Conservation (phyloP, 2,113 vertebrate species). For the Cavia porcellus region DNA sequence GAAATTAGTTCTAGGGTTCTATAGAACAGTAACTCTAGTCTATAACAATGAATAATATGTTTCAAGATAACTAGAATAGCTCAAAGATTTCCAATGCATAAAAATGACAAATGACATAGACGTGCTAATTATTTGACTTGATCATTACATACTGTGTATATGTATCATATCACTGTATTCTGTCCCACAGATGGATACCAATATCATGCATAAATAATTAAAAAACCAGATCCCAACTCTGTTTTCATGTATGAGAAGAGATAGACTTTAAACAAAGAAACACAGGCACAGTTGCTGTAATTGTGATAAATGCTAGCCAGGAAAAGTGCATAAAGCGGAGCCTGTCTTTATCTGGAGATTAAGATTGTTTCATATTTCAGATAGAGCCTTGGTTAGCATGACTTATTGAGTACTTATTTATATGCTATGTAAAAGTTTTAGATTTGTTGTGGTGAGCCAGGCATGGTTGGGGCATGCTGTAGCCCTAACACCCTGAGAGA, state of each 20-base stretch:
- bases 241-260: background rate
- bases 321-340: background rate
- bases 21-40: background rate
- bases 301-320: background rate
- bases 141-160: background rate
- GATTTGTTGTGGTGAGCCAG: background rate
- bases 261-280: background rate
- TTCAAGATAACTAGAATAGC: background rate
- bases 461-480: background rate
- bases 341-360: background rate
- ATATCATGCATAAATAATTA: background rate
- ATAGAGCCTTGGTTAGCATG: background rate
- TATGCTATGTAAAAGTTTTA: background rate
- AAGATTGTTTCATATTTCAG: slow-evolving; percentile 28
- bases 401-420: background rate
- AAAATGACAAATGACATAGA: background rate
- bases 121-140: background rate
- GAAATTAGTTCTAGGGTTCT: background rate
- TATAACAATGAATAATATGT: background rate
- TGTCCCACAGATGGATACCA: background rate
- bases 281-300: fast-evolving
- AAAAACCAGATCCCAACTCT: background rate
- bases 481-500: background rate
- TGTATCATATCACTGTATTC: background rate
- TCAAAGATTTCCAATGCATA: background rate